Conservation (phyloP, 2,113 vertebrate species). For the Pituophis catenifer region DNA sequence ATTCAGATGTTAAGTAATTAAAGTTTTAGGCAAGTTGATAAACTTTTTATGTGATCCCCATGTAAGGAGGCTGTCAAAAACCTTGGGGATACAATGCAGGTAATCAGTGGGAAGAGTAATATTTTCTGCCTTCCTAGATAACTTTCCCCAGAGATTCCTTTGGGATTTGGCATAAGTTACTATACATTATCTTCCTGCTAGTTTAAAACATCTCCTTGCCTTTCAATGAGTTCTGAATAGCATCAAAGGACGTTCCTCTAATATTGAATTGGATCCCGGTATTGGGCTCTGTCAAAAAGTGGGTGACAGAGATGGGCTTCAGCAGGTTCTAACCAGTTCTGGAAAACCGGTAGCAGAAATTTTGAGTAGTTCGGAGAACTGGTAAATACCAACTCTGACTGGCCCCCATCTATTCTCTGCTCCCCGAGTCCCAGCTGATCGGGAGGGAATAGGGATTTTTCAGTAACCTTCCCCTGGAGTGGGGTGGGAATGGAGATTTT, state of each 20-base stretch:
- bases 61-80: constrained; percentile 26
- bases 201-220: not conserved
- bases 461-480: no score
- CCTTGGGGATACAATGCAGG: not conserved
- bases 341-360: no score
- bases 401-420: no score
- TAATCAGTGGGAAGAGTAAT: not conserved
- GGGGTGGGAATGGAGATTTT: no score
- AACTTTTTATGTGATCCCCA: constrained; percentile 37
- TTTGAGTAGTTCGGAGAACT: no score
- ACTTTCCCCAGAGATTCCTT: not conserved
- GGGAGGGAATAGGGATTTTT: no score
- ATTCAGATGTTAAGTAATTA: constrained; percentile 48
- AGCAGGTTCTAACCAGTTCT: no score
- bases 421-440: no score
- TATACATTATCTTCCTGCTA: not conserved
- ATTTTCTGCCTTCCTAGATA: not conserved
- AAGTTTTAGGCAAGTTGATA: constrained; percentile 38
- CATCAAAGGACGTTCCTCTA: not conserved
- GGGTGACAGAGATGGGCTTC: no score
- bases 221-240: not conserved
- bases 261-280: not conserved
- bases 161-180: not conserved
- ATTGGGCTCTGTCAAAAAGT: no score
- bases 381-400: no score